Percentiles rank a stretch among this genome's conserved stretches.
Conservation (phyloP, 2,797 vertebrate genomes). For the Lates japonicus region DNA sequence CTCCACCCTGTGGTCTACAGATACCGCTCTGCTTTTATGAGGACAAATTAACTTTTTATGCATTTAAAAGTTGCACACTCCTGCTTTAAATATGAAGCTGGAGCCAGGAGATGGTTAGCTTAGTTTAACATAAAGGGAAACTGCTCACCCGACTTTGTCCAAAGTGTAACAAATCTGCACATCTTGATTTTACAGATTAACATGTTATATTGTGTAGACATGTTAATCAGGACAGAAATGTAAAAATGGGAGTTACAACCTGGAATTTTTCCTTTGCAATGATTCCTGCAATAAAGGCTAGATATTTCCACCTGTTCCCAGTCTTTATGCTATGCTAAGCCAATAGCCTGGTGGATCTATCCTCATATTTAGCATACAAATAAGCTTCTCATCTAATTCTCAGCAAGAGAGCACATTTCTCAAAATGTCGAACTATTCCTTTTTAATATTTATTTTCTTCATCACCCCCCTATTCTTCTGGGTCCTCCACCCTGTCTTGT, state of each 20-base stretch:
- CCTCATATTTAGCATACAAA: background rate
- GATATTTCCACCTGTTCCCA: background rate
- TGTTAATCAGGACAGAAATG: background rate
- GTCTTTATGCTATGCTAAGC: background rate
- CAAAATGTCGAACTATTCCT: background rate
- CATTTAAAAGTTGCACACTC: background rate
- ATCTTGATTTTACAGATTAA: too few species aligned
- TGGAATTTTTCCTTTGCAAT: background rate
- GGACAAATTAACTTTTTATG: background rate
- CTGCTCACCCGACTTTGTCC: too few species aligned
- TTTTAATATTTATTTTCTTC: constrained; percentile 11
- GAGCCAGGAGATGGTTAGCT: too few species aligned
- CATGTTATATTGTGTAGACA: background rate
- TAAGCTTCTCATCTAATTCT: background rate
- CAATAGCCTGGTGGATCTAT: background rate
- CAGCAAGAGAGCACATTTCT: background rate
- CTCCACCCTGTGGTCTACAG: background rate
- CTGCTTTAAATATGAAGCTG: too few species aligned
- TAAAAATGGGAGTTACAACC: background rate
- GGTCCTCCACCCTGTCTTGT: constrained; percentile 25
- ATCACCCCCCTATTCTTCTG: background rate
- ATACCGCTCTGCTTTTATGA: background rate
- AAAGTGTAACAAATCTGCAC: too few species aligned
- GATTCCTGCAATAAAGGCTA: background rate
- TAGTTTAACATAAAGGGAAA: too few species aligned